These are phyloP conservation scores for Eulemur albifrons DNA, from an alignment of 2,797 vertebrate species.

Conservation along the genomic window DNA sequence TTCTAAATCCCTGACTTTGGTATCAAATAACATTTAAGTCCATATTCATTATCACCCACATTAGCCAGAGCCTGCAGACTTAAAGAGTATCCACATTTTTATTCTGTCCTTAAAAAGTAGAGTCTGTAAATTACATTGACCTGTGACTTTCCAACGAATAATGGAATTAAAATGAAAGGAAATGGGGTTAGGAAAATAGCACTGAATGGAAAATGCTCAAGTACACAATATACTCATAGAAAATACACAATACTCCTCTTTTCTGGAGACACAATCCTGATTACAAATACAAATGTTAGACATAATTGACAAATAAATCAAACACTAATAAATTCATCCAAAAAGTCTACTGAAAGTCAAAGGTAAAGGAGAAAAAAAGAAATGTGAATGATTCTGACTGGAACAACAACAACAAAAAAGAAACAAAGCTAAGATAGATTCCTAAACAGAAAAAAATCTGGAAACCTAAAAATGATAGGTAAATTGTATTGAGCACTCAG, in stretches of 20 bases:
- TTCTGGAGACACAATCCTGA: constrained; percentile 37
- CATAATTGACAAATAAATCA: not conserved
- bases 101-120: constrained; percentile 23
- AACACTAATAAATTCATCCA: not conserved
- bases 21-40: constrained; percentile 2
- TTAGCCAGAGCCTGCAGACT: not conserved
- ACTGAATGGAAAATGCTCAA: constrained; percentile 6
- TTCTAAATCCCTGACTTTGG: not conserved
- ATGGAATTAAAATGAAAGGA: constrained; percentile 37
- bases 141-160: not conserved
- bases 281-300: constrained; percentile 25
- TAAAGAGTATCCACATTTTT: not conserved
- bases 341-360: not conserved
- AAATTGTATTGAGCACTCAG: not conserved
- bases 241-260: not conserved
- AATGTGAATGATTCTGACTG: not conserved
- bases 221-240: not conserved
- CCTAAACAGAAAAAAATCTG: not conserved
- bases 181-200: not conserved
- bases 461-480: not conserved
- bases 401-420: not conserved
- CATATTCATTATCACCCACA: not conserved
- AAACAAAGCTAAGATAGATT: not conserved
- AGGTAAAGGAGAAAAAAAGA: not conserved
- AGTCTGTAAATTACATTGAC: not conserved